Base-by-base conservation (phyloP, 2,888 invertebrate genomes). In the Phanerotoma sp. region DNA sequence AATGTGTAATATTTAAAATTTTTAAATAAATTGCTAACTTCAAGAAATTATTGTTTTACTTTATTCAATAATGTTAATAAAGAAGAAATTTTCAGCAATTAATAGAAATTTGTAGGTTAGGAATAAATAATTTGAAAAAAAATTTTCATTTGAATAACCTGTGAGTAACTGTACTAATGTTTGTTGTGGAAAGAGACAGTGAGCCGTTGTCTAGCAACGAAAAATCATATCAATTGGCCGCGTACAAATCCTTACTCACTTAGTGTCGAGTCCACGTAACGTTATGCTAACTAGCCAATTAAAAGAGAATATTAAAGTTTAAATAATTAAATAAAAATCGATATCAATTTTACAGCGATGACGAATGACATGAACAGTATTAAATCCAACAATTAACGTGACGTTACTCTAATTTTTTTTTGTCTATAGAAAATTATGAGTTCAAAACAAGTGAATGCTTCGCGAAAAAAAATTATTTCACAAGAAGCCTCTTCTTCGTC, bases 371-470 rank as follows among this genome's bases (percentile, higher is more conserved):
- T 38, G 41, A 15, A 28, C 18, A 33, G n/a, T 49, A 4, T 18
- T 22, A 16, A 30, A 10, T 22, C 37, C 20, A 15, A 21, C 9
- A 40, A 40, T 20, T 21, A 15, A 30, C 21, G 7, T 15, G 15
- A 46, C 15, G 4, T 6, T 22, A 35, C 16, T 21, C 15, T 40
- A 40, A 41, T 22, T 33, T 32, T 40, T 22, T 20, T 25, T 16
- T n/a, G 25, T 7, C 32, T 7, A 46, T 32, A 32, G 11, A 11
- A 30, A 25, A 32, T 21, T 35, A 33, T 44, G 37, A 54, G 30
- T 22, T 21, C n/a, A n/a, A 52, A 10, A 13, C 44, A 51, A 45
- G 20, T 25, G 25, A 51, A 37, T 51, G 51, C 37, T n/a, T 51
- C 35, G 10, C 51, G 38, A 13, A 42, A 44, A 45, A 51, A 37